phyloP scores from a whole-genome alignment of 2,888 invertebrate species.

The Tribolium freemani region DNA sequence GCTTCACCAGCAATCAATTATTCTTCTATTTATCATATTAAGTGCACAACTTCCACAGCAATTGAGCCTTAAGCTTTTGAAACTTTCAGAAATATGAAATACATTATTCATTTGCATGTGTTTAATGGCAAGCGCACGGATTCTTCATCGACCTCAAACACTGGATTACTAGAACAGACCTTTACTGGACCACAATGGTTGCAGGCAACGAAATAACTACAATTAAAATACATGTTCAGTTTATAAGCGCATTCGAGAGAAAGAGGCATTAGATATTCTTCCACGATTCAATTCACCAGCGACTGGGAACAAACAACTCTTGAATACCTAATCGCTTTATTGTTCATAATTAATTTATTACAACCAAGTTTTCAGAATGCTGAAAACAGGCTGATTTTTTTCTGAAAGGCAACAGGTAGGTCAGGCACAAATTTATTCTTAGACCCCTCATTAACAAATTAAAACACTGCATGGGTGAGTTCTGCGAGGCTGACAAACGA shows the following conservation, averaged over 20 bases:
- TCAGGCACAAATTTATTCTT: no score
- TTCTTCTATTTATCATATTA: constrained; percentile 59
- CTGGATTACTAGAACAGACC: neutral
- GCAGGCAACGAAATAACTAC: constrained; percentile 40
- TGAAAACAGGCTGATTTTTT: no score
- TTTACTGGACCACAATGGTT: constrained; percentile 34
- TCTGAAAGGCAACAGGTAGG: no score
- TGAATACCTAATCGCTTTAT: constrained; percentile 30
- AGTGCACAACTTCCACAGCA: constrained; percentile 54
- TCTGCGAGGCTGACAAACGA: no score
- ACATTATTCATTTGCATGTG: constrained; percentile 52
- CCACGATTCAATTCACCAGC: constrained; percentile 17
- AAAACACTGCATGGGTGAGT: no score
- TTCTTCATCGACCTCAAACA: constrained; percentile 6
- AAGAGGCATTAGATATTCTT: constrained; percentile 41
- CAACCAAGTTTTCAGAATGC: no score
- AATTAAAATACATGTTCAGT: constrained; percentile 46
- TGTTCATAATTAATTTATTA: constrained; percentile 38
- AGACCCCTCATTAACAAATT: no score
- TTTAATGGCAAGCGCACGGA: constrained; percentile 46
- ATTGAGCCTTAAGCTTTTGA: constrained; percentile 50
- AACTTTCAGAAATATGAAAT: constrained; percentile 57
- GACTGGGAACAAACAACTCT: constrained; percentile 3
- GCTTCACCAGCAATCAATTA: constrained; percentile 56
- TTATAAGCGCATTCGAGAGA: constrained; percentile 36